phyloP scores from a whole-genome alignment of 1,140 invertebrate species.

The Nasonia giraulti region DNA sequence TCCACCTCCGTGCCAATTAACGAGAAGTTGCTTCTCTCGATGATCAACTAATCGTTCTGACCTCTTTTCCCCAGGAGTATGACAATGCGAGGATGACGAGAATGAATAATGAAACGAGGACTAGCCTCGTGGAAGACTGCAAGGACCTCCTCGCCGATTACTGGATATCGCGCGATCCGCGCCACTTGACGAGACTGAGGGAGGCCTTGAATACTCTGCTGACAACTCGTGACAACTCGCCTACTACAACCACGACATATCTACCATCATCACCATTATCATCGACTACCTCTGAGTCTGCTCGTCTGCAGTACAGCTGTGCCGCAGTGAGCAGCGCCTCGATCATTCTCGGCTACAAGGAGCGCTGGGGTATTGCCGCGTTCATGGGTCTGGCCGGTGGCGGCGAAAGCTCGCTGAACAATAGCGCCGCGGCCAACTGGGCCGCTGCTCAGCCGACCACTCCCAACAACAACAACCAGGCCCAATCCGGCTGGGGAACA shows the following conservation, averaged over 20 bases:
- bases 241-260: constrained; percentile 7
- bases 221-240: constrained; percentile 36
- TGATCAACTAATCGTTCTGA: background rate
- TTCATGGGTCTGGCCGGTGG: constrained; percentile 82
- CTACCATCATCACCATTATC: constrained; percentile 11
- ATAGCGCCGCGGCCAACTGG: constrained; percentile 81
- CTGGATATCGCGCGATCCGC: constrained; percentile 54
- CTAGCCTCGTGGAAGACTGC: constrained; percentile 50
- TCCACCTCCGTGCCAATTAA: no score
- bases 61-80: constrained; percentile 2
- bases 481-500: constrained; percentile 68
- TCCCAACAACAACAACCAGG: constrained; percentile 78
- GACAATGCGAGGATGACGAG: constrained; percentile 24
- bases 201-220: constrained; percentile 60
- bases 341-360: constrained; percentile 61
- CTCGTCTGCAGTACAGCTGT: background rate
- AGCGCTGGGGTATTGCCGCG: constrained; percentile 77
- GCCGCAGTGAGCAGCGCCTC: background rate
- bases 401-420: constrained; percentile 86
- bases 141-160: constrained; percentile 60
- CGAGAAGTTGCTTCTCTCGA: background rate
- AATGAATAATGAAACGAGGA: constrained; percentile 36
- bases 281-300: background rate
- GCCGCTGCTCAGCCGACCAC: constrained; percentile 80
- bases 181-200: constrained; percentile 62